Evolutionary conservation across 2,888 invertebrate species (phyloP).

Genomic region (Nomada ferruginata): DNA sequence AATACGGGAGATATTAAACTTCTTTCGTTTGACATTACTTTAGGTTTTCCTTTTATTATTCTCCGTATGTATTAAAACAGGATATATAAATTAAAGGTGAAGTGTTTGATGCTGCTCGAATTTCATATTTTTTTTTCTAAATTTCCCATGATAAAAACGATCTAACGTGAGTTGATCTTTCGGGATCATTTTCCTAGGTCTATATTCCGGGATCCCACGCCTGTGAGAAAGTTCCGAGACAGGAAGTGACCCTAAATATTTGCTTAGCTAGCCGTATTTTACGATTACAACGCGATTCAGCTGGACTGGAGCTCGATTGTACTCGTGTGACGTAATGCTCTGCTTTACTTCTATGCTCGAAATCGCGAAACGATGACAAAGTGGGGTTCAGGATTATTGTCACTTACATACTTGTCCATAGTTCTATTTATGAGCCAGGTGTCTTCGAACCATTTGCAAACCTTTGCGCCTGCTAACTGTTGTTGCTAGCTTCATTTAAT

Average conservation of each 20-base stretch:
- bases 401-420: background rate
- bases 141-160: conserved; percentile 29
- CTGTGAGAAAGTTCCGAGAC: conserved; percentile 64
- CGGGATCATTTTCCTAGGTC: conserved; percentile 47
- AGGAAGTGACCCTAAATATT: conserved; percentile 80
- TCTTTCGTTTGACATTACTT: too few species aligned
- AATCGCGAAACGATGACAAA: conserved; percentile 3
- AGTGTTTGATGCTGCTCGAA: background rate
- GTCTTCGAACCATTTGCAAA: too few species aligned
- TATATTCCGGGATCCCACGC: conserved; percentile 34
- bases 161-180: conserved; percentile 33
- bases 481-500: too few species aligned
- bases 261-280: conserved; percentile 65
- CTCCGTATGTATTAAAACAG: background rate
- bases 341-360: background rate
- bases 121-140: conserved; percentile 26
- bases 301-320: conserved; percentile 63
- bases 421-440: too few species aligned
- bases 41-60: background rate
- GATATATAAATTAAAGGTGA: background rate
- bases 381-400: too few species aligned
- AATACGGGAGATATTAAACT: too few species aligned
- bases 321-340: conserved; percentile 49
- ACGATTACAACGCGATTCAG: conserved; percentile 58
- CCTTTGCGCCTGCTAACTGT: too few species aligned